Evolutionary conservation across 2,113 vertebrate genomes (phyloP), one percentile per base, ranked within the genome.

Genomic region (Dendropsophus ebraccatus): DNA sequence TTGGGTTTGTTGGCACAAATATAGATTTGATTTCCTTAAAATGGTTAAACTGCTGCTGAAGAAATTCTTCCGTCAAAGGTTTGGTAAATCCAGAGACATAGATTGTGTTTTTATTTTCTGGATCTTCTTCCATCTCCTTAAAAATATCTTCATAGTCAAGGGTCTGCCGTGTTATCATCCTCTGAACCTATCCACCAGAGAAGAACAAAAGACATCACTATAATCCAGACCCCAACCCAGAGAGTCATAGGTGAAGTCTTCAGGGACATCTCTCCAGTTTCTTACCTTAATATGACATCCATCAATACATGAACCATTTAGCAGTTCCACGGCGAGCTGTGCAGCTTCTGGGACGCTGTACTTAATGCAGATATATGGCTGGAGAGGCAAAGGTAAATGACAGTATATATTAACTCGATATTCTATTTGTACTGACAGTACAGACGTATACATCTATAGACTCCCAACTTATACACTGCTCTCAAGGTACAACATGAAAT

Each of bases 261-360:
- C 17, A 69, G 30, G 17, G 30, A 69, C 30, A 14, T 35, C 25
- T 50, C n/a, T 41, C 8, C 12, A 0, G 28, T 10, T 54, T 1
- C 54, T 4, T 91, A 95, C 95, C 93, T 91, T 91, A 86, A 95
- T 89, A 58, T 14, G 81, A 81, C 87, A 87, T 50, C 91, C 93
- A 32, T 93, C 91, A 12, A 95, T 67, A 87, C 91, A 77, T 37
- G 87, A 77, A 80, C 93, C 94, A 77, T 95, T 87, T 28, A 97
- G 88, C 23, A 88, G 90, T 41, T 95, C 92, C 56, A 96, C 67
- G 52, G 97, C 96, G 58, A 99, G 93, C 75, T 91, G 80, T 21
- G 96, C 96, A 88, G 94, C 96, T 90, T 99, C 97, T 67, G 96
- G 91, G 47, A 96, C 90, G 88, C 95, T 84, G 0, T 95, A 98